Evolutionary conservation across 2,888 invertebrate species (phyloP).

Genomic region (Nomada goodeniana): DNA sequence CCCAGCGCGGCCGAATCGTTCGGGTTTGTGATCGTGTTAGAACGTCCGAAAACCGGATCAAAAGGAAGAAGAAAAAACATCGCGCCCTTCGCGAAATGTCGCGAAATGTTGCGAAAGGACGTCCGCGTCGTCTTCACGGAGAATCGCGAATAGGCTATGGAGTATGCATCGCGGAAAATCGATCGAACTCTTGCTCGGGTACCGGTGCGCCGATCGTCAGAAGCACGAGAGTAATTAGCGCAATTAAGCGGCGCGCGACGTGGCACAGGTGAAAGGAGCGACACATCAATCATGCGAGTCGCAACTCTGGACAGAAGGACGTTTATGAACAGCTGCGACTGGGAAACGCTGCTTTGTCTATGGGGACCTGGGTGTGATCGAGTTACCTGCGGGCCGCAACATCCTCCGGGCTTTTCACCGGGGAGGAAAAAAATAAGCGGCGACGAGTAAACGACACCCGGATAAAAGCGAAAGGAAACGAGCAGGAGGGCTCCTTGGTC

Average conservation of each 20-base stretch:
- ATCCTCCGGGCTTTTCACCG: constrained; percentile 36
- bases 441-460: constrained; percentile 47
- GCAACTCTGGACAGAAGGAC: not conserved
- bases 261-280: constrained; percentile 10
- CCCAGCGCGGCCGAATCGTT: constrained; percentile 23
- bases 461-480: constrained; percentile 53
- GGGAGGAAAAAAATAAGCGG: constrained; percentile 11
- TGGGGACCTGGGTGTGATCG: not conserved
- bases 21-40: constrained; percentile 39
- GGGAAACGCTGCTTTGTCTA: not conserved
- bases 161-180: not conserved
- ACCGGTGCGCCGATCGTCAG: too few relatives aligned
- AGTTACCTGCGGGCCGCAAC: constrained; percentile 40
- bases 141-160: not conserved
- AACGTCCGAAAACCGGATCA: constrained; percentile 1
- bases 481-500: constrained; percentile 37
- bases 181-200: not conserved
- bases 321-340: not conserved
- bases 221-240: constrained; percentile 14
- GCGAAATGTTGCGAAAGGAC: too few relatives aligned
- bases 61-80: not conserved
- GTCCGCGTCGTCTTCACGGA: not conserved
- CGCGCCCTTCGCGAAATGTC: too few relatives aligned
- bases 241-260: constrained; percentile 3
- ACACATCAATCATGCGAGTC: constrained; percentile 20